These are phyloP conservation scores for Catocala nupta DNA, from an alignment of 2,888 invertebrate genomes.

Conservation along the genomic window DNA sequence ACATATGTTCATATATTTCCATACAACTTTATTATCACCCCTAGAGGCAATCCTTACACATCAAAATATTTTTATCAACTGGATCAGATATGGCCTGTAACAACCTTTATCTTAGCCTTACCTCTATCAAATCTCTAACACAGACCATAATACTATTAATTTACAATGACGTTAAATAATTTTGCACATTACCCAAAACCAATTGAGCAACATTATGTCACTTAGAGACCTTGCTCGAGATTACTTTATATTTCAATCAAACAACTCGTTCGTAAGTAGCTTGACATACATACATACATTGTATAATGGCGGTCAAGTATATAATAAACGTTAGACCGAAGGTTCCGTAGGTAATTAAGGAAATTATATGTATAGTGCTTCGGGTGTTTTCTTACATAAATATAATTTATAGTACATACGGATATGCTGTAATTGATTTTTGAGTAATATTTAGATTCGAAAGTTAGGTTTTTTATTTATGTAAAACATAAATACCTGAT, in stretches of 20 bases:
- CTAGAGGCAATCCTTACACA: too few relatives aligned
- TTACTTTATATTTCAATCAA: conserved; percentile 38
- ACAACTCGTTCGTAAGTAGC: conserved; percentile 26
- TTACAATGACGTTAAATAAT: not conserved
- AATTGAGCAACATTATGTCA: conserved; percentile 12
- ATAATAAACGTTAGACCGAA: conserved; percentile 19
- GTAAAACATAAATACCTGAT: too few relatives aligned
- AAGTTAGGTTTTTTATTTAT: too few relatives aligned
- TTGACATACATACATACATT: conserved; percentile 24
- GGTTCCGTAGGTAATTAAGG: conserved; percentile 12
- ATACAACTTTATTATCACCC: too few relatives aligned
- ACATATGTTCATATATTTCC: too few relatives aligned
- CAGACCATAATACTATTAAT: not conserved
- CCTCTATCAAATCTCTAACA: too few relatives aligned
- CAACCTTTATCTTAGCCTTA: too few relatives aligned
- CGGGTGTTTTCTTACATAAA: not conserved
- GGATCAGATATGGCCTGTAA: too few relatives aligned
- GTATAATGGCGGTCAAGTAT: conserved; percentile 20
- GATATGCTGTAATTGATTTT: too few relatives aligned
- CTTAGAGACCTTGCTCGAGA: conserved; percentile 41
- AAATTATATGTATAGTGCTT: not conserved
- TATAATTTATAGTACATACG: not conserved
- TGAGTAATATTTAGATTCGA: too few relatives aligned
- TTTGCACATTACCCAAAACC: too few relatives aligned
- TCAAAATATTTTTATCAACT: too few relatives aligned